Percentiles rank a stretch among this genome's conserved stretches.
These are phyloP conservation scores for Amphiura filiformis DNA, from an alignment of 35 echinoderm and acorn worm species.

Conservation along the genomic window DNA sequence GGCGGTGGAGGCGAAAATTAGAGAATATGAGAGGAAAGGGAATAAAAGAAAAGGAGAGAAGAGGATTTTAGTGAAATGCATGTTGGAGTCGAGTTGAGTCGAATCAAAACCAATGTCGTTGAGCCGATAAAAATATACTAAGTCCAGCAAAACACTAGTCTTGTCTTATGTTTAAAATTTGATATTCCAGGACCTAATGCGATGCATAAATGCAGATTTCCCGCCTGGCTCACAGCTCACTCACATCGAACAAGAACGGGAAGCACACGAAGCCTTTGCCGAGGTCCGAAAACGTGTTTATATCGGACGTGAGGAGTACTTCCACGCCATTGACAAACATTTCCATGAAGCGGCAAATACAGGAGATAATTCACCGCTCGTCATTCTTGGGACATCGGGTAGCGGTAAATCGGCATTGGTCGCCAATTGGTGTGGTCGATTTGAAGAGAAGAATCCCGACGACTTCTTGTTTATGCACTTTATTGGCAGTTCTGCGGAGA, in stretches of 20 bases:
- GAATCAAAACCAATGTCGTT: too few relatives aligned
- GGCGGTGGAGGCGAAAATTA: too few relatives aligned
- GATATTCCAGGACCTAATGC: conserved; percentile 53
- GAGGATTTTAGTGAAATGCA: too few relatives aligned
- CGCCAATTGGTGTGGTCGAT: conserved; percentile 83
- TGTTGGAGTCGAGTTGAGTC: too few relatives aligned
- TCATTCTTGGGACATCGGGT: conserved; percentile 79
- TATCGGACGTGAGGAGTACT: conserved; percentile 82
- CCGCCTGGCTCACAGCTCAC: conserved; percentile 85
- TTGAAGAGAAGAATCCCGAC: conserved; percentile 70
- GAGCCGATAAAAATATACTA: too few relatives aligned
- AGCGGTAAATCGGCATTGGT: conserved; percentile 86
- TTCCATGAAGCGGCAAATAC: not conserved
- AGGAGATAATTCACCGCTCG: conserved; percentile 32
- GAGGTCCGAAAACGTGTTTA: conserved; percentile 71
- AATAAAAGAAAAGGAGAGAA: too few relatives aligned
- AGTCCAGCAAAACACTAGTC: too few relatives aligned
- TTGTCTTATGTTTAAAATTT: too few relatives aligned
- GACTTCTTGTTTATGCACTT: conserved; percentile 86
- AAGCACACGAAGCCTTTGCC: conserved; percentile 86
- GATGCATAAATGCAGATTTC: conserved; percentile 76
- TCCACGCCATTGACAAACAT: conserved; percentile 3
- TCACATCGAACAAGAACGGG: conserved; percentile 57
- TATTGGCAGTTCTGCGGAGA: conserved; percentile 87
- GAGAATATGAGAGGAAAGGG: too few relatives aligned